A percentile compares a stretch with the other conserved stretches of the same genome.
phyloP scores from a whole-genome alignment of 2,113 vertebrate genomes.

The Rhadina sibilatrix region DNA sequence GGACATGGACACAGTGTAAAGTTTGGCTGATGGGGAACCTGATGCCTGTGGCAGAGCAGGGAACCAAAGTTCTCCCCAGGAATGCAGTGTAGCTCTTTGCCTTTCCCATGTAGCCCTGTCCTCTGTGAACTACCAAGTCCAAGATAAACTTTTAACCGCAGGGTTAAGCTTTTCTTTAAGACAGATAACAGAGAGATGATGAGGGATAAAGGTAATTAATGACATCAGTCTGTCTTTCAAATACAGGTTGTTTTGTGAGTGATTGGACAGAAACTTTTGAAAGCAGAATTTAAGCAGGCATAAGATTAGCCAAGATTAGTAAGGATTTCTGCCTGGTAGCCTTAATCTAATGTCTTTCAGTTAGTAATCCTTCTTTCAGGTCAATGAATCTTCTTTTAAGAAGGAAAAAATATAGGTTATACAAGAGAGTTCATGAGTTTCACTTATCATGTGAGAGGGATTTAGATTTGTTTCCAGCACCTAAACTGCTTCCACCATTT shows the following conservation, averaged over 20 bases:
- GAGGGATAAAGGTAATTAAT: background rate
- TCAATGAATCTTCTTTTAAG: background rate
- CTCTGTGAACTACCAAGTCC: background rate
- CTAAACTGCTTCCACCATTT: background rate
- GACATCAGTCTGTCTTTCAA: background rate
- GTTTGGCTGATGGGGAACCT: accelerated
- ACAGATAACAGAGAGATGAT: background rate
- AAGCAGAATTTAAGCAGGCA: background rate
- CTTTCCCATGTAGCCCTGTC: background rate
- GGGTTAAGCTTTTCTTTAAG: background rate
- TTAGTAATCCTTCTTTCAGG: constrained; percentile 23
- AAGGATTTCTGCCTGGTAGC: constrained; percentile 27
- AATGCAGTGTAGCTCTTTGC: background rate
- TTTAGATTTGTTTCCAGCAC: background rate
- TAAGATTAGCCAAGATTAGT: constrained; percentile 14
- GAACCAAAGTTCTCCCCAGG: background rate
- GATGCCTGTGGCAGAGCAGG: background rate
- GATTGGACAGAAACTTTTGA: background rate
- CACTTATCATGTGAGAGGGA: background rate
- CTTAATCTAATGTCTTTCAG: background rate
- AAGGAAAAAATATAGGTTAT: background rate
- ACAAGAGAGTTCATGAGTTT: background rate
- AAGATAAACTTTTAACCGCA: background rate
- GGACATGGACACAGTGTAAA: background rate
- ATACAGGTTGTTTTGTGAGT: background rate